Evolutionary conservation across 2,797 vertebrate species (phyloP).

Genomic region (Melanotaenia trifasciata): DNA sequence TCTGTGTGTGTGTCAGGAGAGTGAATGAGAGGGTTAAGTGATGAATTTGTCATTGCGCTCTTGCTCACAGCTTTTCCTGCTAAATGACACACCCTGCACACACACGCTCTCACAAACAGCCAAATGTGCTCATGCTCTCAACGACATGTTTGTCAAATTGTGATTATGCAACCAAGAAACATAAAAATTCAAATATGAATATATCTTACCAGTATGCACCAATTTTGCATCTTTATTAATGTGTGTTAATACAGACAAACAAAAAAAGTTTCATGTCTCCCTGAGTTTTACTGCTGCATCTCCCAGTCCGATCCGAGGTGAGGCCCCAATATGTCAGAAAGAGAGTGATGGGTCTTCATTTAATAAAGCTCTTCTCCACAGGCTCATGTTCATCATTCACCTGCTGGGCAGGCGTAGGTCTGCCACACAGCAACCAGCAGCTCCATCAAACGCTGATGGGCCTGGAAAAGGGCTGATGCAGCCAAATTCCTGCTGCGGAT

Average conservation of each 20-base stretch:
- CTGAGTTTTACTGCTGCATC: conserved; percentile 20
- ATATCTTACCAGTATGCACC: background rate
- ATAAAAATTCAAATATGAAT: conserved; percentile 4
- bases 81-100: conserved; percentile 43
- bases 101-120: conserved; percentile 25
- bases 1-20: conserved; percentile 46
- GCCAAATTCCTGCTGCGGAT: conserved; percentile 28
- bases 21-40: conserved; percentile 72
- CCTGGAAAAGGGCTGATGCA: conserved; percentile 51
- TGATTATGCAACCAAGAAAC: conserved; percentile 21
- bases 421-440: conserved; percentile 29
- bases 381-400: conserved; percentile 65
- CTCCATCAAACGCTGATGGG: conserved; percentile 60
- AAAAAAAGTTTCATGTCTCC: conserved; percentile 33
- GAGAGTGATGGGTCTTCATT: conserved; percentile 71
- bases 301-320: conserved; percentile 39
- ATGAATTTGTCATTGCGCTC: conserved; percentile 70
- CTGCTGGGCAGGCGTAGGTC: conserved; percentile 46
- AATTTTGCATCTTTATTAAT: background rate
- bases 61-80: conserved; percentile 43
- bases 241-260: background rate
- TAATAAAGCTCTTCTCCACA: conserved; percentile 71
- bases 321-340: conserved; percentile 73
- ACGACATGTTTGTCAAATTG: conserved; percentile 4
- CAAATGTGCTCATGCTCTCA: conserved; percentile 16